phyloP scores from a whole-genome alignment of 2,888 invertebrate species.

The Cantharis rustica region DNA sequence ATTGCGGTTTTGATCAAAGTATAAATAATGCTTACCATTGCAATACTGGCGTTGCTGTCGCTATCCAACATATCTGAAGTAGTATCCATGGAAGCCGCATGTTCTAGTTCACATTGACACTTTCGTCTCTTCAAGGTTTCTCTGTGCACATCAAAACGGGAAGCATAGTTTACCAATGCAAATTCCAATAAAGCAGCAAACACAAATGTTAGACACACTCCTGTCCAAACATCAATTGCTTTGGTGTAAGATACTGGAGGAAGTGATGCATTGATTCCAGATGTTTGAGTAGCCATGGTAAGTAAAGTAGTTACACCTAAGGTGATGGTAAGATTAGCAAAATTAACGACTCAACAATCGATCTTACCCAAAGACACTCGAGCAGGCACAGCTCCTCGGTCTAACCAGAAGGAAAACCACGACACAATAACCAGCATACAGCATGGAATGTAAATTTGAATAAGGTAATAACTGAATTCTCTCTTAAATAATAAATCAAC shows the following conservation, averaged over 20 bases:
- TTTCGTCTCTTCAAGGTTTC: conserved; percentile 91
- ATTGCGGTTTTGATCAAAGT: too few species aligned
- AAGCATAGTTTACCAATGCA: conserved; percentile 96
- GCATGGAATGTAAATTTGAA: conserved; percentile 99
- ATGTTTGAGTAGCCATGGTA: conserved; percentile 97
- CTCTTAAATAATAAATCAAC: conserved; percentile 95
- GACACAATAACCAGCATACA: conserved; percentile 98
- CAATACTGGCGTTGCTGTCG: conserved; percentile 87
- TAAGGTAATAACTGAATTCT: conserved; percentile 98
- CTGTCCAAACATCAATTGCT: conserved; percentile 97
- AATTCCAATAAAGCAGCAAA: conserved; percentile 97
- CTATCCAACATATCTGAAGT: conserved; percentile 85
- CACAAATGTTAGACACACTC: conserved; percentile 96
- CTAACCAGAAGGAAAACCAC: conserved; percentile 97
- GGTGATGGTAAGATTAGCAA: conserved; percentile 11
- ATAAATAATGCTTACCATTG: conserved; percentile 74
- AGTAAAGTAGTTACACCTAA: conserved; percentile 92
- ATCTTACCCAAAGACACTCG: conserved; percentile 84
- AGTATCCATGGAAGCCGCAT: conserved; percentile 84
- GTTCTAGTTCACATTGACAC: conserved; percentile 79
- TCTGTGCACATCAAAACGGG: conserved; percentile 88
- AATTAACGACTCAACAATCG: neutral
- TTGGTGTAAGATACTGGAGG: conserved; percentile 99
- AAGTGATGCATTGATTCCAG: conserved; percentile 93
- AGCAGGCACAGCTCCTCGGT: conserved; percentile 94